Base-by-base conservation (phyloP, 2,888 invertebrate species). In the Orthosia incerta region DNA sequence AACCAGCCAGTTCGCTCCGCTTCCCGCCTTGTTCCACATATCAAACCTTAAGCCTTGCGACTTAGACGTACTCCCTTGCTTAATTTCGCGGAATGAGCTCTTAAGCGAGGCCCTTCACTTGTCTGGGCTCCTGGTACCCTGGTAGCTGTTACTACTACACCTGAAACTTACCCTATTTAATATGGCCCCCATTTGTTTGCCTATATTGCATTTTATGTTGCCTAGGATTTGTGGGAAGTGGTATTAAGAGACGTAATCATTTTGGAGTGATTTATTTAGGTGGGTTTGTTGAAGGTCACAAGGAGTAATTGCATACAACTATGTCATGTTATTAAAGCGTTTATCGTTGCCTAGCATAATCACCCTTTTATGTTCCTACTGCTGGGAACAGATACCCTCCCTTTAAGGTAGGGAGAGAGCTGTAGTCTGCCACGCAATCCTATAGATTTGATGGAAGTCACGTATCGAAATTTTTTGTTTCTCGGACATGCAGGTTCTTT, bases 61-160 rank as follows among this genome's bases (percentile, higher is more conserved):
- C 93, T 93, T 92, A 93, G 93, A 91, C 89, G 90, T 90, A 90
- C 89, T 93, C 91, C 91, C 89, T 92, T 93, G 94, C 93, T 94
- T 94, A 95, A 95, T 94, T 95, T 94, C 92, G 89, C 89, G 93
- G 93, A 95, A 95, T 94, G 95, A 95, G 94, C 93, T 92, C 92
- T 92, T 93, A 93, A 94, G 94, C 91, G 89, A 77, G 90, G 89
- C 93, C 92, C 92, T 90, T 90, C 88, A 88, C 90, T 90, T 92
- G 92, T 93, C 92, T 89, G 90, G 87, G 60, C 20, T 84, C 86
- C 67, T 86, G 90, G 86, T 86, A 39, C 64, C 64, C 51, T 51
- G 60, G 12, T 48, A 74, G 59, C 69, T 67, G 61, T 74, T 73
- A 82, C 83, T 82, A 83, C 86, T 82, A 87, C 86, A 86, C 86